Base-by-base conservation (phyloP, 2,888 invertebrate genomes). In the Theretra japonica region DNA sequence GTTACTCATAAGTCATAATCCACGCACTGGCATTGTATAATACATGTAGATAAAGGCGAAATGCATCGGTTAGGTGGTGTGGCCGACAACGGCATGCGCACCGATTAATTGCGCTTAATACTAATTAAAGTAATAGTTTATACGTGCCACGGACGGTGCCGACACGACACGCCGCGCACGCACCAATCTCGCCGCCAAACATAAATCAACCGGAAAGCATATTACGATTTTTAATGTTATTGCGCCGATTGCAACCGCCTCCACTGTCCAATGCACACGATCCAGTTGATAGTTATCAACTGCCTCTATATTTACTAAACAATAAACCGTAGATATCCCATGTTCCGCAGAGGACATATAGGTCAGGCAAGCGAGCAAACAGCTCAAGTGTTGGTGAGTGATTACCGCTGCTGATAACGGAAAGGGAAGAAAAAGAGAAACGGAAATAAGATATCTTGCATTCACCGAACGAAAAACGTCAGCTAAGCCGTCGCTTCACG, bases 101-200 rank as follows among this genome's bases (percentile, higher is more conserved):
- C 72, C 73, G 78, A 77, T 82, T 86, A 83, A 85, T 86, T 85
- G 79, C 82, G 76, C 78, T 81, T 79, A 83, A 82, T 81, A 82
- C 75, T 79, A 79, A 81, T 80, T 77, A 75, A 76, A 72, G 73
- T 81, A 77, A 82, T 81, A 81, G 77, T 80, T 79, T 76, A 76
- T 77, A 69, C 69, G 75, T 58, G 70, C 76, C 75, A 69, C 72
- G 73, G 69, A 69, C 74, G 60, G 71, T 73, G 69, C 57, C 69
- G 69, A 56, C 78, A 71, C 72, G 71, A 72, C 72, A 73, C 73
- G 69, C 57, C 33, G 15, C 23, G 65, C 28, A 33, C n/a, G 60
- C 33, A n/a, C 60, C 65, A 23, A 4, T 33, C 62, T 19, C 41
- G 62, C 62, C 23, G 65, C 21, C 59, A 21, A 11, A 15, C 53